These are phyloP conservation scores for Cloeon dipterum DNA, from an alignment of 2,888 invertebrate genomes.

Conservation along the genomic window DNA sequence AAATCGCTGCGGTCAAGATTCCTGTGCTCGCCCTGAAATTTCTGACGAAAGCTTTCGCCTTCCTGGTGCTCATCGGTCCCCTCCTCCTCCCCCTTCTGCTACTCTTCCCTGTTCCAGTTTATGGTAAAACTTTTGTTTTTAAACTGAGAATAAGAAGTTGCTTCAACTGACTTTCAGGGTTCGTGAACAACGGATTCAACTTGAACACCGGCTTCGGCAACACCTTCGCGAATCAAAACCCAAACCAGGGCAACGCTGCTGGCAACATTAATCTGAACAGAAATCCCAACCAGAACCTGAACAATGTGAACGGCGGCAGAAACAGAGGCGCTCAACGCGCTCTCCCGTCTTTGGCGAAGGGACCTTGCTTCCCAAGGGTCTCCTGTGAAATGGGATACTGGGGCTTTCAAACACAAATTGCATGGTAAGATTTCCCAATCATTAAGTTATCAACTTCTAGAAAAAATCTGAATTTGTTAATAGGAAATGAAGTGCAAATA, in stretches of 20 bases:
- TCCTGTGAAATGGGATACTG: conserved; percentile 1
- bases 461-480: too few species aligned
- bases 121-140: neutral
- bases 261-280: too few species aligned
- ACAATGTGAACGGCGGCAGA: too few species aligned
- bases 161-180: too few species aligned
- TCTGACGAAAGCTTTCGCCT: neutral
- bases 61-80: neutral
- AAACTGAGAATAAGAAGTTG: too few species aligned
- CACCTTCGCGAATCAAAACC: too few species aligned
- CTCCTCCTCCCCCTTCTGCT: neutral
- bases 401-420: neutral
- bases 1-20: neutral
- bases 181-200: too few species aligned
- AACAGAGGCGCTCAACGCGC: neutral
- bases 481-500: too few species aligned
- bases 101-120: neutral
- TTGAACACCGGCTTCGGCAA: too few species aligned
- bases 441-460: too few species aligned
- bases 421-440: neutral
- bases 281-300: too few species aligned
- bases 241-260: too few species aligned
- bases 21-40: neutral
- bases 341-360: neutral
- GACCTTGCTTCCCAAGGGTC: neutral